A percentile compares a stretch with the other conserved stretches of the same genome.
phyloP scores from a whole-genome alignment of 1,140 invertebrate species.

The Pinna nobilis region DNA sequence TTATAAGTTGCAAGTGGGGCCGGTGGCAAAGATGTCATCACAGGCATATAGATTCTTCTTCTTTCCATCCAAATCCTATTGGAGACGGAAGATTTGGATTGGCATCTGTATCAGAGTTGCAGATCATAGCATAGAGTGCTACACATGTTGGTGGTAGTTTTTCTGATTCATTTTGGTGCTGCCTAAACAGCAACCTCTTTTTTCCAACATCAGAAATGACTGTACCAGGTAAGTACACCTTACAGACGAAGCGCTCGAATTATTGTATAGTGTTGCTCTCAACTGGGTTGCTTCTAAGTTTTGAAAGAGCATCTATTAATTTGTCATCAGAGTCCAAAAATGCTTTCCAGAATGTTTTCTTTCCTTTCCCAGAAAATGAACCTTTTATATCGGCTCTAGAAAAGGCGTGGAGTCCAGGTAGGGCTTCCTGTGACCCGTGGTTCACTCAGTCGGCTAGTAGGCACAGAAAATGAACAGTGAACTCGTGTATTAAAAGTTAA shows the following conservation, averaged over 20 bases:
- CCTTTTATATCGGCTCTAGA: constrained; percentile 4
- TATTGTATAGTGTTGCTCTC: background rate
- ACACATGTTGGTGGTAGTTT: constrained; percentile 14
- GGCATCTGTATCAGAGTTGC: background rate
- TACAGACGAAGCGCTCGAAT: background rate
- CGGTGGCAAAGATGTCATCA: constrained; percentile 1
- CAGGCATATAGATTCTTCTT: background rate
- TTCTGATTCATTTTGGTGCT: constrained; percentile 20
- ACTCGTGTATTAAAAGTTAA: no score
- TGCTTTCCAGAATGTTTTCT: constrained; percentile 3
- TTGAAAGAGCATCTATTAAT: background rate
- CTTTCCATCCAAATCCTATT: constrained; percentile 10
- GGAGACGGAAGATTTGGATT: constrained; percentile 4
- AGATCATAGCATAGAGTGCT: constrained; percentile 22
- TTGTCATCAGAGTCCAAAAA: background rate
- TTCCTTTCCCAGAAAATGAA: constrained; percentile 8
- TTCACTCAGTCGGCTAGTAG: no score
- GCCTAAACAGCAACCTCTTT: background rate
- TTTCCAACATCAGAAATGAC: background rate
- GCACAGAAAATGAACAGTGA: no score
- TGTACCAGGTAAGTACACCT: background rate
- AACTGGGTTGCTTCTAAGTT: background rate
- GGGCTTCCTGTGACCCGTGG: no score
- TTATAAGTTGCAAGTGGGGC: constrained; percentile 2
- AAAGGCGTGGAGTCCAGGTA: constrained; percentile 12